Percentiles rank a stretch among this genome's conserved stretches.
phyloP scores from a whole-genome alignment of 2,888 invertebrate genomes.

The Calliopum simillimum region DNA sequence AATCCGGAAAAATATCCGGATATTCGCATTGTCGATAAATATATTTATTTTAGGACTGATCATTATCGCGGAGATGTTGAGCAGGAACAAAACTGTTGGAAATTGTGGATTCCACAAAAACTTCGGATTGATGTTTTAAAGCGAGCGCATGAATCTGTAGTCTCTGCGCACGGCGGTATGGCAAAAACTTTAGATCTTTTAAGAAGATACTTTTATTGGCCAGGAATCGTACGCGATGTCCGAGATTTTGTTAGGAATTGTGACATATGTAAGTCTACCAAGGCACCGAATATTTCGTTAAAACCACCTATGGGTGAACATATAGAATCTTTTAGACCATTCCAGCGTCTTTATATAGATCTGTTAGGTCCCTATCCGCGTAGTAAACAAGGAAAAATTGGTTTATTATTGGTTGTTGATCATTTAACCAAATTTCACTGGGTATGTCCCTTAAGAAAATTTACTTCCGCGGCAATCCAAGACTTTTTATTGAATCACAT shows the following conservation, averaged over 20 bases:
- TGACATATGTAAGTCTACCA: too few species aligned
- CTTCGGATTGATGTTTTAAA: not conserved
- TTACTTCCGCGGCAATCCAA: too few species aligned
- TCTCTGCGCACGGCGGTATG: not conserved
- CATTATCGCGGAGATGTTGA: conserved; percentile 10
- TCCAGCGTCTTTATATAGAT: too few species aligned
- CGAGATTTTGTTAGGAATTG: too few species aligned
- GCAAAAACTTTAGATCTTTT: too few species aligned
- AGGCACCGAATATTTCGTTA: not conserved
- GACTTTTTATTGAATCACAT: too few species aligned
- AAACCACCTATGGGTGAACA: not conserved
- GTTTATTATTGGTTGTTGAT: not conserved
- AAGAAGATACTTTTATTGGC: too few species aligned
- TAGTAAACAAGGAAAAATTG: not conserved
- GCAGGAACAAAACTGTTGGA: not conserved
- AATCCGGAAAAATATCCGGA: conserved; percentile 1
- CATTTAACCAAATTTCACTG: not conserved
- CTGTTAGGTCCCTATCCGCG: too few species aligned
- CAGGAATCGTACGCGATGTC: too few species aligned
- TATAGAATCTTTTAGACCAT: not conserved
- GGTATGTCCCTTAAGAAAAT: not conserved
- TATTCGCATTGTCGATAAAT: not conserved
- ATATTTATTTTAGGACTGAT: not conserved
- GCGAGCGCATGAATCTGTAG: not conserved
- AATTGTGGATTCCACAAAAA: not conserved